Evolutionary conservation across 2,888 invertebrate genomes (phyloP).

Genomic region (Dryobotodes eremita): DNA sequence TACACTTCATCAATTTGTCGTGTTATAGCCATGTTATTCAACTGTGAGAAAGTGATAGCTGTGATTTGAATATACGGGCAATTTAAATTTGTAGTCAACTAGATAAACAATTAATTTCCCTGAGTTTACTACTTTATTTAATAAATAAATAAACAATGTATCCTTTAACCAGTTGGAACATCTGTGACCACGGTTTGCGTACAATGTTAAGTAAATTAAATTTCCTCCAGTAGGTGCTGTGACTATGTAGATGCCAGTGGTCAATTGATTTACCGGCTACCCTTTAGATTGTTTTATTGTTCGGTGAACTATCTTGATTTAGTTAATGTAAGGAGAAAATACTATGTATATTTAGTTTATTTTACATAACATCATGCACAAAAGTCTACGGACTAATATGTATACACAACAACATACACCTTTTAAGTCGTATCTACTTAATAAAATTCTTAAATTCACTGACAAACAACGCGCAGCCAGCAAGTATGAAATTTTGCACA

Average conservation of each 20-base stretch:
- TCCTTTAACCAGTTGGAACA: constrained; percentile 45
- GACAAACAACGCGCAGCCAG: not conserved
- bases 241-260: constrained; percentile 47
- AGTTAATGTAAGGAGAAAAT: not conserved
- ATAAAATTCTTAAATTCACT: not conserved
- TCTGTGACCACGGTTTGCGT: constrained; percentile 49
- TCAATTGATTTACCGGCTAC: constrained; percentile 63
- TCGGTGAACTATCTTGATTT: not conserved
- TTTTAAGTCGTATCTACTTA: not conserved
- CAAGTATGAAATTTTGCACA: not conserved
- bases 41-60: not conserved
- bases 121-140: not conserved
- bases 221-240: constrained; percentile 47
- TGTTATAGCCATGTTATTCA: not conserved
- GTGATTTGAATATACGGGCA: not conserved
- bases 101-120: not conserved
- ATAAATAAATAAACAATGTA: constrained; percentile 57
- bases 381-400: not conserved
- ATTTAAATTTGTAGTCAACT: not conserved
- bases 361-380: not conserved
- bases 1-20: not conserved
- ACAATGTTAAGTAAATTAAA: constrained; percentile 66
- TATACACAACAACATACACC: not conserved
- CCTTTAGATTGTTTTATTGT: constrained; percentile 39
- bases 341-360: not conserved